A percentile compares a stretch with the other conserved stretches of the same genome.
Evolutionary conservation across 2,797 vertebrate species (phyloP).

Genomic region (Gila robusta): DNA sequence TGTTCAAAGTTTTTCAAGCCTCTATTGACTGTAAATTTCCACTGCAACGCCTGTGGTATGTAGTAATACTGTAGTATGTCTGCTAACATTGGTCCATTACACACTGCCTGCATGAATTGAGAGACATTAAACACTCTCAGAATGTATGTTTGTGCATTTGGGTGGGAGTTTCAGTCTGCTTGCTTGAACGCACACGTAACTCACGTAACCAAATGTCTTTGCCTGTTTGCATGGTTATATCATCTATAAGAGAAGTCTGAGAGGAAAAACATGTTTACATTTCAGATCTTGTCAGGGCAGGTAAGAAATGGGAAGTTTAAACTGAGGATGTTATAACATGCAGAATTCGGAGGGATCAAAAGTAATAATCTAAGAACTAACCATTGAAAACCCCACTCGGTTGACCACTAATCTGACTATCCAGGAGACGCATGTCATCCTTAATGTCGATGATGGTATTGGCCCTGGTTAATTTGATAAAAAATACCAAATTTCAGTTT

Average conservation of each 20-base stretch:
- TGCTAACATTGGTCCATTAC: slow-evolving; percentile 7
- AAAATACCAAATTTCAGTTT: not conserved
- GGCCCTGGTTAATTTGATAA: not conserved
- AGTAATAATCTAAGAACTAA: not conserved
- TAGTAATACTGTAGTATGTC: slow-evolving; percentile 29
- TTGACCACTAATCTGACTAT: not conserved
- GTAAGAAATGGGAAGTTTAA: not conserved
- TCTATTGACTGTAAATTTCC: slow-evolving; percentile 39
- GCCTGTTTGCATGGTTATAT: not conserved
- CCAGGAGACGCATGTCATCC: not conserved
- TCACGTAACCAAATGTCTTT: slow-evolving; percentile 12
- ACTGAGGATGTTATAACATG: not conserved
- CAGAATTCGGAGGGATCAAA: not conserved
- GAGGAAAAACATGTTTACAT: slow-evolving; percentile 6
- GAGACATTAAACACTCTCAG: slow-evolving; percentile 59
- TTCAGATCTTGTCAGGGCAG: slow-evolving; percentile 27
- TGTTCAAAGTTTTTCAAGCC: slow-evolving; percentile 15
- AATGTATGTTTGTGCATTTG: slow-evolving; percentile 65
- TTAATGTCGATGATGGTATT: not conserved
- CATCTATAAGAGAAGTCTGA: not conserved
- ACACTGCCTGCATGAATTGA: slow-evolving; percentile 10
- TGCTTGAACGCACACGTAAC: slow-evolving; percentile 9
- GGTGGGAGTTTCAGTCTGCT: slow-evolving; percentile 11
- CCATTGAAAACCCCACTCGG: not conserved
- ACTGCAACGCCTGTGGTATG: slow-evolving; percentile 2